Evolutionary conservation across 1,140 invertebrate genomes (phyloP).

Genomic region (Drosophila rufa): DNA sequence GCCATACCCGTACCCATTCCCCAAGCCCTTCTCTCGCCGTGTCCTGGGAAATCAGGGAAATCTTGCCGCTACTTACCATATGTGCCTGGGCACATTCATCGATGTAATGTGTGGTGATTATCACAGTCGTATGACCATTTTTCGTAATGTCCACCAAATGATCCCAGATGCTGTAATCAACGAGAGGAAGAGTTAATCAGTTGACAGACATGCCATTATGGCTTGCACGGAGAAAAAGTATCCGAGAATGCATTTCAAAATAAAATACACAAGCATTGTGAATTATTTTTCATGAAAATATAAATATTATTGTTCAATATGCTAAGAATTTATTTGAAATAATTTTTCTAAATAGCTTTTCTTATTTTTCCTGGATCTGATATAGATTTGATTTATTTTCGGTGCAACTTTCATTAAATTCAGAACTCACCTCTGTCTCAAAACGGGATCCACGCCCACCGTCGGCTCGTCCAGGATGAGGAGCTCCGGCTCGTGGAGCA

Average conservation of each 20-base stretch:
- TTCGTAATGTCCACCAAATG: conserved; percentile 95
- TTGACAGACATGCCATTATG: background rate
- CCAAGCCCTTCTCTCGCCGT: too few species aligned
- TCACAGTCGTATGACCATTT: conserved; percentile 95
- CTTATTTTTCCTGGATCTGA: fast-evolving
- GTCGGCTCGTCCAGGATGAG: conserved; percentile 97
- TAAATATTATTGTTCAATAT: background rate
- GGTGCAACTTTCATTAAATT: conserved; percentile 49
- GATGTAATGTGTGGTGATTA: conserved; percentile 99
- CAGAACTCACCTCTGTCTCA: conserved; percentile 91
- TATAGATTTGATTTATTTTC: background rate
- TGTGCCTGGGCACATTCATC: conserved; percentile 97
- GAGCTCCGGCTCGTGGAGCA: conserved; percentile 95
- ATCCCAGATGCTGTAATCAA: conserved; percentile 93
- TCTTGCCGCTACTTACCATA: conserved; percentile 87
- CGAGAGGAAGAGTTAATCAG: conserved; percentile 55
- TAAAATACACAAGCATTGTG: background rate
- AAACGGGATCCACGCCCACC: conserved; percentile 97
- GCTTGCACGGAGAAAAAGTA: background rate
- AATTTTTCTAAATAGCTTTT: background rate
- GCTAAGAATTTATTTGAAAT: too few species aligned
- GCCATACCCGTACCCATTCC: background rate
- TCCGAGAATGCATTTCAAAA: background rate
- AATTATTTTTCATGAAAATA: too few species aligned
- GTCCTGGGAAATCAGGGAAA: conserved; percentile 16